Base-by-base conservation (phyloP, 2,888 invertebrate species). In the Aphidius colemani region DNA sequence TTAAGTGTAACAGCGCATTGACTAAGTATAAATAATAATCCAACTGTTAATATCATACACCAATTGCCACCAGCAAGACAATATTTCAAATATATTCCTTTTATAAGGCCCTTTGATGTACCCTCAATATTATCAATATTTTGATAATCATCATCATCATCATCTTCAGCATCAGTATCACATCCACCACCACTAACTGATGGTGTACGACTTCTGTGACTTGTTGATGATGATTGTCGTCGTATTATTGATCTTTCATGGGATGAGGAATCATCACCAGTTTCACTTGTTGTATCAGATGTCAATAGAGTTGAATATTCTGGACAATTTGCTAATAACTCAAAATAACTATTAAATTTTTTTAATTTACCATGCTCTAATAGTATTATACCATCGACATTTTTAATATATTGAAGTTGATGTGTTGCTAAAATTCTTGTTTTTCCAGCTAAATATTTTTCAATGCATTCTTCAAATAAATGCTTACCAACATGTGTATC, bases 401-500 rank as follows among this genome's bases (percentile, higher is more conserved):
- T 87, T 68, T 88, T 86, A 18, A 90, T 83, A 75, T 90, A 90
- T 78, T 90, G 90, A 72, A 90, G 81, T 80, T 90, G 90, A 75
- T 90, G 90, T 0, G 94, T 95, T 69, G 93, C 90, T 45, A 94
- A 86, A 53, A 94, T 87, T 18, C 90, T 84, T 1, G 91, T 90
- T 76, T 91, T 89, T 67, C 88, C 85, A n/a, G 86, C 84, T 70
- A 94, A 83, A 73, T 88, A 88, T n/a, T 81, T 82, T 46, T 82
- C 83, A 64, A 92, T 87, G 65, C 91, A 93, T 80, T 90, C 88
- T 66, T 91, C 88, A 76, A 93, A 93, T 4, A 94, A 81, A 77
- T 91, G 89, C 64, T 88, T 87, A 1, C 90, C 90, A 3, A 93
- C 93, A 69, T 89, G 88, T 0, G 90, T 85, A 78, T 94, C 94